Percentiles rank a stretch among this genome's conserved stretches.
Evolutionary conservation across 1,140 invertebrate species (phyloP).

Genomic region (Scaptodrosophila lebanonensis): DNA sequence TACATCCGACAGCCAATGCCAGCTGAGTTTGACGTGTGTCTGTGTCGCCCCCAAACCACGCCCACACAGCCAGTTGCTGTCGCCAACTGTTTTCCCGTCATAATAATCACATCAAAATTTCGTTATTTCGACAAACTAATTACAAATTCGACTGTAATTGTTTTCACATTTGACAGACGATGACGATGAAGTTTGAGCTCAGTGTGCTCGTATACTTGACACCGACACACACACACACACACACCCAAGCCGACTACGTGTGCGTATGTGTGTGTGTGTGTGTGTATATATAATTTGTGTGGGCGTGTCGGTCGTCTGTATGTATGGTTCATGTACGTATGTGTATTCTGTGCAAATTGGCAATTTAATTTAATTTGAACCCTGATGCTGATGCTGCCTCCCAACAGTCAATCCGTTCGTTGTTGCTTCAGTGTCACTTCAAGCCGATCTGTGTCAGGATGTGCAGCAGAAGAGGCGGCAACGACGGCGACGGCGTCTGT

Average conservation of each 20-base stretch:
- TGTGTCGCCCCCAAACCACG: no score
- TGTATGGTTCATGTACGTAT: no score
- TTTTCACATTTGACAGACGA: background rate
- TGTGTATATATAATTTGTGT: no score
- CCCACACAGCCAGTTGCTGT: no score
- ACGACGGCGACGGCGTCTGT: no score
- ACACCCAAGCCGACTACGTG: no score
- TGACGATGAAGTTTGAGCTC: background rate
- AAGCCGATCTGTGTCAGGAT: no score
- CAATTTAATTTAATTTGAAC: conserved; percentile 7
- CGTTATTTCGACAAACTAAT: conserved; percentile 6
- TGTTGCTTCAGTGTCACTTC: no score
- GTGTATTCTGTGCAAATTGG: background rate
- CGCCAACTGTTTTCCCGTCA: background rate
- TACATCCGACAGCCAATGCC: background rate
- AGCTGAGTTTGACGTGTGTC: no score
- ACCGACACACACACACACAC: no score
- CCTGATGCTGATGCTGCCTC: background rate
- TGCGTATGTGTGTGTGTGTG: background rate
- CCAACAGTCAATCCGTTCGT: no score
- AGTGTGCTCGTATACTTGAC: background rate
- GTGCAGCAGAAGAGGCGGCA: no score
- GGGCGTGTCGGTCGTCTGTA: background rate
- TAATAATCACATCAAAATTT: conserved; percentile 2
- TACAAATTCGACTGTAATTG: conserved; percentile 4